Evolutionary conservation across 1,140 invertebrate genomes (phyloP), one percentile per base, ranked within the genome.

Genomic region (Anoplolepis gracilipes): DNA sequence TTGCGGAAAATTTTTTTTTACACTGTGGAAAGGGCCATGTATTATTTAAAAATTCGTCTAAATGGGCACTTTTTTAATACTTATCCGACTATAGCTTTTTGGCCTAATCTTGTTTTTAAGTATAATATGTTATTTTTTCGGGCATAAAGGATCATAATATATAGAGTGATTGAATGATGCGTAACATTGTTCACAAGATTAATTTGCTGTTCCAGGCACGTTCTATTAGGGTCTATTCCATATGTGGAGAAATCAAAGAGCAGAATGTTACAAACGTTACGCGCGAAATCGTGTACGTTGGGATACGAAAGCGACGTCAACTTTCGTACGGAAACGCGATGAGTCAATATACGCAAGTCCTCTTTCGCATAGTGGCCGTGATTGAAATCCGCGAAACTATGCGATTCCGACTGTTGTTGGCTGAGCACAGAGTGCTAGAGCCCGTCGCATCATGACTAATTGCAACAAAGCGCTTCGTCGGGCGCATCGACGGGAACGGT

Each of bases 381-480:
- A 90, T 87, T 84, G 87, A 86, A 87, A 85, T 61, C 65, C n/a
- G n/a, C 64, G 85, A 64, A 86, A 85, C 85, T 88, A 86, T 82
- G 78, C 65, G 69, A 87, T 88, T 84, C 75, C 87, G 73, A 85
- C 70, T 67, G 79, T 88, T 88, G 59, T 85, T 70, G 28, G 64
- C 28, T 22, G 55, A 62, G 70, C 69, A 67, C 70, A 36, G 53
- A 46, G 39, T 36, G 33, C 11, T 39, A 42, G 62, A 69, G 36
- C 46, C 30, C 57, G 72, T 84, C 72, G 64, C 65, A 73, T 75
- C 39, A 57, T 73, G 64, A 42, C 65, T 87, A 87, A 87, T 88
- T 87, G 62, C 73, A 62, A 87, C 67, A 64, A 75, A 79, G 75
- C 84, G 61, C 72, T 72, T 79, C 49, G 82, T 87, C 55, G 70